Evolutionary conservation across 2,797 vertebrate species (phyloP).

Genomic region (Crotalus adamanteus): DNA sequence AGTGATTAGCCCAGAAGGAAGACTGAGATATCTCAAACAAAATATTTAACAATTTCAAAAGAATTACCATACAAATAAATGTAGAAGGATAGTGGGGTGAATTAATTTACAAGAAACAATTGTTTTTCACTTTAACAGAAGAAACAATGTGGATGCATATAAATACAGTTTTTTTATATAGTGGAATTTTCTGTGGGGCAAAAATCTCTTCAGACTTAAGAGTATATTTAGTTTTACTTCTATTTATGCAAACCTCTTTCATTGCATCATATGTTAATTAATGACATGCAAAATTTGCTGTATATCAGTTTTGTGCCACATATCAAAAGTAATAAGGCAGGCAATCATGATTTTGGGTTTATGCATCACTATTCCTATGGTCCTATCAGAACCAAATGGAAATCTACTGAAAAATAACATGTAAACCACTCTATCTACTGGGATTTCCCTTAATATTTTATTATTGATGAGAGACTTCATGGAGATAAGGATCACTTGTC

Average conservation of each 20-base stretch:
- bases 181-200: background rate
- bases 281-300: background rate
- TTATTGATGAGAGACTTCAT: background rate
- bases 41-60: background rate
- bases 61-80: slow-evolving; percentile 6
- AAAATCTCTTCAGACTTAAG: slow-evolving; percentile 5
- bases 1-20: background rate
- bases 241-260: background rate
- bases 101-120: background rate
- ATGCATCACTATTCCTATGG: background rate
- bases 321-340: background rate
- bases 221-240: background rate
- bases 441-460: background rate
- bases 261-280: background rate
- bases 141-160: background rate
- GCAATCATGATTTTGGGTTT: background rate
- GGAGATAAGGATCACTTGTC: background rate
- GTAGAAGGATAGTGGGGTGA: background rate
- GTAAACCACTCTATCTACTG: background rate
- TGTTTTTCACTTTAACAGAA: background rate
- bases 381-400: background rate
- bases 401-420: background rate
- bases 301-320: background rate
- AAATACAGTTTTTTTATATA: slow-evolving; percentile 3
- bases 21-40: background rate